Evolutionary conservation across 1,140 invertebrate species (phyloP), one percentile per base, ranked within the genome.

Genomic region (Atta texana): DNA sequence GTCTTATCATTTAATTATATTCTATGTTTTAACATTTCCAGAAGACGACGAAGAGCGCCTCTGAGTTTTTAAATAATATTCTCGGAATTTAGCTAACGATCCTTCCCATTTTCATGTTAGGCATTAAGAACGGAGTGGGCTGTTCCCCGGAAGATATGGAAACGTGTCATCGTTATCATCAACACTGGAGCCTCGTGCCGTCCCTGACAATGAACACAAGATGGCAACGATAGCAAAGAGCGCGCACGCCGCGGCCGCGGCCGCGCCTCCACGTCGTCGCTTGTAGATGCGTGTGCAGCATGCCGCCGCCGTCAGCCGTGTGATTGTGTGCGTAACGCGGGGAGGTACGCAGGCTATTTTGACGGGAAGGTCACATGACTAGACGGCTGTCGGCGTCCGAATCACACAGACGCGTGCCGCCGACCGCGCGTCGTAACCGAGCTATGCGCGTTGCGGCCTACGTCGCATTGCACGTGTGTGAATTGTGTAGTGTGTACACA

Each of bases 351-450:
- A 96, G 95, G 96, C 96, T 97, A 97, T 97, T 97, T 97, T 97
- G 96, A 97, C 96, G 96, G 96, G 97, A 96, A 97, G 96, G 96
- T 97, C 96, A 96, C 93, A 94, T 95, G 94, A 94, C 94, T 94
- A 94, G 94, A 95, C 93, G 92, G 92, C 93, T 91, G 92, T 93
- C 92, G 91, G 92, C 77, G 59, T 44, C 69, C 64, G 44, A 69
- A 57, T 81, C 76, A 61, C 39, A 59, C 28, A 57, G 24, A 74
- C 66, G 24, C 71, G 75, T 49, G 63, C 66, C 61, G 28, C 72
- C 71, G 55, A 57, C 44, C 63, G 71, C 77, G 53, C 75, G 85
- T 88, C 82, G 87, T 81, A 77, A 87, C 82, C 69, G 86, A 88
- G 59, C 84, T 80, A 66, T 63, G 57, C 72, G 87, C 75, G 55